Evolutionary conservation across 2,888 invertebrate genomes (phyloP).

Genomic region (Chrysopilus asiliformis): DNA sequence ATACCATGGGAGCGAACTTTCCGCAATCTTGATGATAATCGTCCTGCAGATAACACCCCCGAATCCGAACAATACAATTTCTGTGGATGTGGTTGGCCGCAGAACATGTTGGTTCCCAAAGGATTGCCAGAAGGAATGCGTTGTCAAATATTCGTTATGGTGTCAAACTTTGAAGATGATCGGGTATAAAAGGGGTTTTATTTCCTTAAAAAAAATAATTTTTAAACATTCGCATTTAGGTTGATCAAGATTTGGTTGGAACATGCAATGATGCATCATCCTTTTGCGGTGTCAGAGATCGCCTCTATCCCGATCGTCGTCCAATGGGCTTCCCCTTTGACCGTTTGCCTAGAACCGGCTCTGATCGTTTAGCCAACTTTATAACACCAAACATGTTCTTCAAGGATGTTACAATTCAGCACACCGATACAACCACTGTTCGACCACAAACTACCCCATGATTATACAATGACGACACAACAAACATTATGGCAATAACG

Average conservation of each 20-base stretch:
- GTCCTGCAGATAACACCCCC: slow-evolving; percentile 40
- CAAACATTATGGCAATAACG: too few relatives aligned
- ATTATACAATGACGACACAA: too few relatives aligned
- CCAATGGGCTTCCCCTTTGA: slow-evolving; percentile 85
- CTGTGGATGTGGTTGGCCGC: slow-evolving; percentile 76
- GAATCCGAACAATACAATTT: slow-evolving; percentile 47
- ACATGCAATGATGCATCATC: slow-evolving; percentile 60
- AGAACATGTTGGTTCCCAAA: slow-evolving; percentile 59
- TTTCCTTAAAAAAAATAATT: too few relatives aligned
- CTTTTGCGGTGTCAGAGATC: slow-evolving; percentile 66
- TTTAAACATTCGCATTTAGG: too few relatives aligned
- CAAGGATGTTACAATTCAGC: slow-evolving; percentile 44
- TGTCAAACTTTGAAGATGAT: slow-evolving; percentile 54
- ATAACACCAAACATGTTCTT: slow-evolving; percentile 61
- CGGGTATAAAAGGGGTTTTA: too few relatives aligned
- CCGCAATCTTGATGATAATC: slow-evolving; percentile 45
- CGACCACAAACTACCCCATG: slow-evolving; percentile 18
- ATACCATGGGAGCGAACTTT: slow-evolving; percentile 67
- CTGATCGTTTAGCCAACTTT: slow-evolving; percentile 49
- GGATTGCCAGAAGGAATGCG: slow-evolving; percentile 48
- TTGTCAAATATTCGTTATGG: slow-evolving; percentile 55
- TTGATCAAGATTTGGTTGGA: slow-evolving; percentile 33
- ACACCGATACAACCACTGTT: slow-evolving; percentile 41
- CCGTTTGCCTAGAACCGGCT: slow-evolving; percentile 45
- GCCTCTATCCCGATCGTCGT: slow-evolving; percentile 64